phyloP scores from a whole-genome alignment of 1,140 invertebrate genomes.

The Hermetia illucens region DNA sequence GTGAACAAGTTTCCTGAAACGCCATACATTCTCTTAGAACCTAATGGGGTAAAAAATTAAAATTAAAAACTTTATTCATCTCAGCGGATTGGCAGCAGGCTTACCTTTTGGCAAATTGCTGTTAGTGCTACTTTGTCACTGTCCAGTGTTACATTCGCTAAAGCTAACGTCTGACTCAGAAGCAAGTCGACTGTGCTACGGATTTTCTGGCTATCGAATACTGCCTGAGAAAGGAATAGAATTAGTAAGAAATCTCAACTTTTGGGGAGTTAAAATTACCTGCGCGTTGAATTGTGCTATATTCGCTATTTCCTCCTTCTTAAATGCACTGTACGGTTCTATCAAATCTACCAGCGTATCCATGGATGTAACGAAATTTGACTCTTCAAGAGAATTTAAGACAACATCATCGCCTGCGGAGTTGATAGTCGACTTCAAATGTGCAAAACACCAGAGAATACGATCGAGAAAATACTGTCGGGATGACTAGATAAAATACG shows the following conservation, averaged over 20 bases:
- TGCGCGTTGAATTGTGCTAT: not conserved
- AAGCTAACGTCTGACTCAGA: conserved; percentile 19
- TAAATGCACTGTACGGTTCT: conserved; percentile 10
- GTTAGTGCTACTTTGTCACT: conserved; percentile 23
- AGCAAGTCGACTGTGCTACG: conserved; percentile 15
- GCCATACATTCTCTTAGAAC: conserved; percentile 16
- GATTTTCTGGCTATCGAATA: conserved; percentile 12
- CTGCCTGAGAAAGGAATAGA: conserved; percentile 4
- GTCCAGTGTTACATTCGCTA: conserved; percentile 23
- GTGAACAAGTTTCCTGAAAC: conserved; percentile 17
- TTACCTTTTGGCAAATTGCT: conserved; percentile 26
- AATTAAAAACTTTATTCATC: too few relatives aligned
- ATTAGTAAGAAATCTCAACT: not conserved
- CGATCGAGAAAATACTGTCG: conserved; percentile 21
- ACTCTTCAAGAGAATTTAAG: conserved; percentile 9
- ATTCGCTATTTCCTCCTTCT: conserved; percentile 4
- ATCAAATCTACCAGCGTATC: conserved; percentile 15
- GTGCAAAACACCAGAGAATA: conserved; percentile 17
- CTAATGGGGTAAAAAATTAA: not conserved
- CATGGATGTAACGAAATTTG: conserved; percentile 15
- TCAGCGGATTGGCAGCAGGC: too few relatives aligned
- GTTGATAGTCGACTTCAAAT: conserved; percentile 9
- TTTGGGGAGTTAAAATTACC: not conserved
- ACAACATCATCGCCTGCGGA: not conserved
- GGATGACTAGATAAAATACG: conserved; percentile 13